Evolutionary conservation across 2,113 vertebrate genomes (phyloP).

Genomic region (Riparia riparia): DNA sequence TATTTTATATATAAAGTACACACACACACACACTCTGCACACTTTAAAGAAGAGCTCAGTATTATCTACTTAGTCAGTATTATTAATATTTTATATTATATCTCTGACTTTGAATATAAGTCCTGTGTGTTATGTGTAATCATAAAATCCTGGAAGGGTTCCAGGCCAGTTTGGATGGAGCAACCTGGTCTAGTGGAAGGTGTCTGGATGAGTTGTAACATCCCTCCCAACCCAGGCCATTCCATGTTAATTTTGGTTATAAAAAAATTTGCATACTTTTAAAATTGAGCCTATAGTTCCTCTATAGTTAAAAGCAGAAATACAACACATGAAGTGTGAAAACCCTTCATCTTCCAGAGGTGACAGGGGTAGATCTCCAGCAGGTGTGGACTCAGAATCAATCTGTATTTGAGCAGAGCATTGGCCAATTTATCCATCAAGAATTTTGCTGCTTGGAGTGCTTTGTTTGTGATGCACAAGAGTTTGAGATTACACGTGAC

Average conservation of each 20-base stretch:
- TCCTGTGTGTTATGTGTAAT: neutral
- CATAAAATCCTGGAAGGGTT: neutral
- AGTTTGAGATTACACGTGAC: neutral
- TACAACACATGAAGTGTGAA: rapidly evolving
- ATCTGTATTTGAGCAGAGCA: neutral
- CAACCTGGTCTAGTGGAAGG: neutral
- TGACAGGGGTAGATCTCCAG: neutral
- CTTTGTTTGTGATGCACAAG: neutral
- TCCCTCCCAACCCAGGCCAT: neutral
- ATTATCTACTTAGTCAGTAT: neutral
- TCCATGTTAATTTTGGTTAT: neutral
- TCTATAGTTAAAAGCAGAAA: neutral
- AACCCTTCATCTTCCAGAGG: neutral
- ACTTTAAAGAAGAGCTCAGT: neutral
- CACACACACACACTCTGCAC: neutral
- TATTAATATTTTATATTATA: neutral
- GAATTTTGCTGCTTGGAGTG: neutral
- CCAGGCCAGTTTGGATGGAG: neutral
- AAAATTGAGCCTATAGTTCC: neutral
- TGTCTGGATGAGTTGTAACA: neutral
- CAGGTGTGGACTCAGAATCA: neutral
- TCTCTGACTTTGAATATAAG: neutral
- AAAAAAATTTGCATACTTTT: neutral
- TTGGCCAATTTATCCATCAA: neutral
- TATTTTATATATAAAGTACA: neutral